Evolutionary conservation across 1,140 invertebrate genomes (phyloP).

Genomic region (Drosophila truncata): DNA sequence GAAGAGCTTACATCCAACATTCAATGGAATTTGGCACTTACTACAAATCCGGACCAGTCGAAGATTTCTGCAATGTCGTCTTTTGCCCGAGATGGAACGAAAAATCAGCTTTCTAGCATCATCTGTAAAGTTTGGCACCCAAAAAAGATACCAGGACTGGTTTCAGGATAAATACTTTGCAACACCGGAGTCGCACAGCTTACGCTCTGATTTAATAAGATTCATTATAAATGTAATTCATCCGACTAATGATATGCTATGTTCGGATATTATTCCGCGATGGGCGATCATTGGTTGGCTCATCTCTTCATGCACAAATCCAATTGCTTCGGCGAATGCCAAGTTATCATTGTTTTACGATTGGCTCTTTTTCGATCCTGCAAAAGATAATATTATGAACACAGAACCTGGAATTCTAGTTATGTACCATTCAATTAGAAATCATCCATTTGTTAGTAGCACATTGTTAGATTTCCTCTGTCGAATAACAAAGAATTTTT

Average conservation of each 20-base stretch:
- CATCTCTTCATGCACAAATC: constrained; percentile 97
- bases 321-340: constrained; percentile 96
- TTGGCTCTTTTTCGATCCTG: constrained; percentile 98
- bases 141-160: constrained; percentile 99
- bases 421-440: constrained; percentile 98
- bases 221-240: constrained; percentile 99
- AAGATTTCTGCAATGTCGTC: constrained; percentile 94
- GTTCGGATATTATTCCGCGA: constrained; percentile 98
- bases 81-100: constrained; percentile 98
- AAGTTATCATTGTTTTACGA: constrained; percentile 99
- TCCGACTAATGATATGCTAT: constrained; percentile 98
- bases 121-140: constrained; percentile 97
- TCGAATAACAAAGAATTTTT: constrained; percentile 97
- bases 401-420: constrained; percentile 99
- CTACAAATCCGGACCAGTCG: constrained; percentile 95
- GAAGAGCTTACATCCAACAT: constrained; percentile 92
- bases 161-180: constrained; percentile 98
- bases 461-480: constrained; percentile 98
- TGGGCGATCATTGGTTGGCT: constrained; percentile 99
- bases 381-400: constrained; percentile 99
- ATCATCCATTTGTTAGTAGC: constrained; percentile 97
- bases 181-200: constrained; percentile 97
- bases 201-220: constrained; percentile 97
- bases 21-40: constrained; percentile 94
- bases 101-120: constrained; percentile 97